These are phyloP conservation scores for Percina caprodes DNA, from an alignment of 2,113 vertebrate genomes.

Conservation along the genomic window DNA sequence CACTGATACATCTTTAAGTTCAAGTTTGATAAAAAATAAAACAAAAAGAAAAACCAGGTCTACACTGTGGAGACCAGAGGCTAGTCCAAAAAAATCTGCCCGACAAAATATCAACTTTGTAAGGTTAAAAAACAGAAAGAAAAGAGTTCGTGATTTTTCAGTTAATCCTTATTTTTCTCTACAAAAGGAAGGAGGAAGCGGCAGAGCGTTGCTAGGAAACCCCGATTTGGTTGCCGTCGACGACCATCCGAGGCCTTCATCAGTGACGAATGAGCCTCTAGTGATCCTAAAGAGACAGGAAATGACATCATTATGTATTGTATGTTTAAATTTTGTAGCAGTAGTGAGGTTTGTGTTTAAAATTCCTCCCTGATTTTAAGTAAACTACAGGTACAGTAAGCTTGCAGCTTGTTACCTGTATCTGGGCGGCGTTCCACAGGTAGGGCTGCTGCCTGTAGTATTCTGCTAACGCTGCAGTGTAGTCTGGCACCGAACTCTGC, in stretches of 20 bases:
- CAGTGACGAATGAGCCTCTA: conserved; percentile 81
- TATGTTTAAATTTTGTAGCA: neutral
- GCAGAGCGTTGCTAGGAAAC: conserved; percentile 91
- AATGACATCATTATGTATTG: conserved; percentile 23
- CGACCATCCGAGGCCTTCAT: conserved; percentile 75
- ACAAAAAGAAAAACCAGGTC: conserved; percentile 68
- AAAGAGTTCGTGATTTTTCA: conserved; percentile 82
- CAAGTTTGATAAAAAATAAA: conserved; percentile 79
- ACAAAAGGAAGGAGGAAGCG: conserved; percentile 88
- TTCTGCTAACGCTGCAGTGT: conserved; percentile 94
- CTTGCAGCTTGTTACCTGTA: conserved; percentile 63
- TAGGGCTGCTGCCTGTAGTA: conserved; percentile 97
- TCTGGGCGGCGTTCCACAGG: conserved; percentile 91
- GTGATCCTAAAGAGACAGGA: conserved; percentile 88
- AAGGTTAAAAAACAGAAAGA: conserved; percentile 85
- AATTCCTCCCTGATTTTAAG: too few relatives aligned
- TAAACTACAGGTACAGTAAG: too few relatives aligned
- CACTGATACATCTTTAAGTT: conserved; percentile 78
- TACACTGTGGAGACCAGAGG: conserved; percentile 63
- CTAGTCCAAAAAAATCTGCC: conserved; percentile 75
- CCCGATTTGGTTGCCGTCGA: conserved; percentile 82
- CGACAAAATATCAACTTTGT: conserved; percentile 75
- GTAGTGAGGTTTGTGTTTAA: neutral
- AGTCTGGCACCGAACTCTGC: conserved; percentile 93
- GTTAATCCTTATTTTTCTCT: conserved; percentile 81